A percentile compares a stretch with the other conserved stretches of the same genome.
Conservation (phyloP, 2,888 invertebrate species). For the Drosophila recens region DNA sequence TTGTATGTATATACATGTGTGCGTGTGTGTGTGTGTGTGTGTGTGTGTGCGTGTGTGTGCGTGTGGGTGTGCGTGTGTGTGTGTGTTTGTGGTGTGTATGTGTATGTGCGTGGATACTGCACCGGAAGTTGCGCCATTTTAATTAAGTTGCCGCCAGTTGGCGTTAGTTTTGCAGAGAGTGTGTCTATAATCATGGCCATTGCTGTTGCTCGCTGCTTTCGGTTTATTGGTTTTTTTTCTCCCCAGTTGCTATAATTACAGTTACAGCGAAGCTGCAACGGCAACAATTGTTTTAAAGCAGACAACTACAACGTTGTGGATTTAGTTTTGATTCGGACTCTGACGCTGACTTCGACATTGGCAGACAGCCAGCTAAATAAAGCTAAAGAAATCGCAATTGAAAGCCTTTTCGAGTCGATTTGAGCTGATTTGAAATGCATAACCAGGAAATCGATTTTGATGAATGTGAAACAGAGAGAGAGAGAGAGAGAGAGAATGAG, state of each 20-base stretch:
- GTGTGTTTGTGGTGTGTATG: not conserved
- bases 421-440: constrained; percentile 41
- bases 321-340: not conserved
- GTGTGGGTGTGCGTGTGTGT: constrained; percentile 21
- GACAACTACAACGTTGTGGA: constrained; percentile 9
- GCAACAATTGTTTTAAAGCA: constrained; percentile 16
- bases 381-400: constrained; percentile 14
- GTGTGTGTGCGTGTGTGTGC: constrained; percentile 9
- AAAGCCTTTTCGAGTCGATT: constrained; percentile 23
- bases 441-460: constrained; percentile 49
- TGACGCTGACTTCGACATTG: not conserved
- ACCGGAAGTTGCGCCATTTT: constrained; percentile 70
- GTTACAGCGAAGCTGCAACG: constrained; percentile 45
- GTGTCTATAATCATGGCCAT: constrained; percentile 50
- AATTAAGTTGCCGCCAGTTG: constrained; percentile 69
- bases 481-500: not conserved
- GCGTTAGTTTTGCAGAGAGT: constrained; percentile 17
- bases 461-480: constrained; percentile 17
- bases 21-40: constrained; percentile 14
- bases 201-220: constrained; percentile 31
- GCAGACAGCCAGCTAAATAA: constrained; percentile 8
- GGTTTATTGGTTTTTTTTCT: constrained; percentile 66
- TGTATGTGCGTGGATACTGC: constrained; percentile 28
- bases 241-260: constrained; percentile 69
- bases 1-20: not conserved